Conservation (phyloP, 2,888 invertebrate genomes). For the Stramonita haemastoma region DNA sequence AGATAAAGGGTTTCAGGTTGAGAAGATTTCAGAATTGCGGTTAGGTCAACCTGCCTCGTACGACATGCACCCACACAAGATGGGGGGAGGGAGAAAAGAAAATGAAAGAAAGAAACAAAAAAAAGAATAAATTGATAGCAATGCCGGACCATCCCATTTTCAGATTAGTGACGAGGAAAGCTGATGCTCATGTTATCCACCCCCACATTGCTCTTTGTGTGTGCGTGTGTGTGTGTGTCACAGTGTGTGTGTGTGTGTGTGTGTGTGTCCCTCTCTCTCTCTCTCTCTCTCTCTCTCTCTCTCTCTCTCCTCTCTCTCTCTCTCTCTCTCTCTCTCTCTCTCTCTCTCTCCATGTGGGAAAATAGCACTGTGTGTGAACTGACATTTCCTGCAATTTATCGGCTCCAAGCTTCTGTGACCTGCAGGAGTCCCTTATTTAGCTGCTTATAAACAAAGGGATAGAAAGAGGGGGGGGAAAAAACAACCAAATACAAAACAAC, state of each 20-base stretch:
- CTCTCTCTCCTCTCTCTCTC: constrained; percentile 30
- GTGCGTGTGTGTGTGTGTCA: background rate
- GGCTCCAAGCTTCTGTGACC: background rate
- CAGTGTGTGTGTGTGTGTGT: background rate
- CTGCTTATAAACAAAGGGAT: background rate
- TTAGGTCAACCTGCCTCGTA: background rate
- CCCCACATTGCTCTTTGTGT: background rate
- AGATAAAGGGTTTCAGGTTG: background rate
- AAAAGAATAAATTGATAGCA: too few relatives aligned
- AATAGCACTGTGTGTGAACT: background rate
- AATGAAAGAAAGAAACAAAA: too few relatives aligned
- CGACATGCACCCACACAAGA: background rate
- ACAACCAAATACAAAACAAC: background rate
- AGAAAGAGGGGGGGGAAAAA: too few relatives aligned
- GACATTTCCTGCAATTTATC: background rate
- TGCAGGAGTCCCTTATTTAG: background rate
- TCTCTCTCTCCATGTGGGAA: background rate
- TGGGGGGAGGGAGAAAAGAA: too few relatives aligned
- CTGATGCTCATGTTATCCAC: background rate
- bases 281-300: constrained; percentile 28
- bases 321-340: constrained; percentile 15
- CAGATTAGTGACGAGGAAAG: too few relatives aligned
- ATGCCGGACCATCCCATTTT: too few relatives aligned
- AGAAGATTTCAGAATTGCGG: background rate
- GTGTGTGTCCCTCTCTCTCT: constrained; percentile 11